Conservation (phyloP, 2,113 vertebrate species). For the Corythaixoides concolor region DNA sequence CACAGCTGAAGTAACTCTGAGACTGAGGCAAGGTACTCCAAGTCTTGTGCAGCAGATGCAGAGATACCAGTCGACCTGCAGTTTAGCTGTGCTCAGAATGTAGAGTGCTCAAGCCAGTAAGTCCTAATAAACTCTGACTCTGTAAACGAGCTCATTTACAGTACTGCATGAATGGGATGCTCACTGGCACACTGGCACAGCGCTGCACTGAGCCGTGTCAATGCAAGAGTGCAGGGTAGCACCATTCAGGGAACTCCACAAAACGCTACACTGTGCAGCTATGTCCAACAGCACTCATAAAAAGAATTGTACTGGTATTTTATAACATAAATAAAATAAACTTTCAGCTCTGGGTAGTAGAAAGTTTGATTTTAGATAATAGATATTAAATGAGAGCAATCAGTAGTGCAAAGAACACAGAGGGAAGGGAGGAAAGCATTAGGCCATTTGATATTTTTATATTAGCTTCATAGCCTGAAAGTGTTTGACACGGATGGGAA, state of each 20-base stretch:
- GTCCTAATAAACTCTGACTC: background rate
- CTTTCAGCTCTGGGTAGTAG: background rate
- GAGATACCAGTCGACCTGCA: background rate
- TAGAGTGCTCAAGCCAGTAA: background rate
- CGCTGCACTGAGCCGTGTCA: background rate
- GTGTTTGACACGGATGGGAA: background rate
- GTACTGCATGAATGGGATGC: background rate
- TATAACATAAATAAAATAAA: background rate
- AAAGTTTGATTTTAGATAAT: background rate
- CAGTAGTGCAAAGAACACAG: background rate
- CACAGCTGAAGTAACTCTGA: background rate
- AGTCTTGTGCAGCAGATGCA: background rate
- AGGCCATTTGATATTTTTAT: background rate
- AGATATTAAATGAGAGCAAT: background rate
- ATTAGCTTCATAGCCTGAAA: background rate
- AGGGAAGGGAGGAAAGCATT: background rate
- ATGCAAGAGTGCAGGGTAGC: background rate
- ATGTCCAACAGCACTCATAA: background rate
- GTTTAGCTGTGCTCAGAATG: background rate
- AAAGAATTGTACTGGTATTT: background rate
- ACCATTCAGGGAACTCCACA: background rate
- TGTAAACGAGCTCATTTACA: background rate
- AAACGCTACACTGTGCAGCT: background rate
- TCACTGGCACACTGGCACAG: background rate
- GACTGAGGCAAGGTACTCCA: too few species aligned